Conservation (phyloP, 2,797 vertebrate genomes). For the Pampus argenteus region DNA sequence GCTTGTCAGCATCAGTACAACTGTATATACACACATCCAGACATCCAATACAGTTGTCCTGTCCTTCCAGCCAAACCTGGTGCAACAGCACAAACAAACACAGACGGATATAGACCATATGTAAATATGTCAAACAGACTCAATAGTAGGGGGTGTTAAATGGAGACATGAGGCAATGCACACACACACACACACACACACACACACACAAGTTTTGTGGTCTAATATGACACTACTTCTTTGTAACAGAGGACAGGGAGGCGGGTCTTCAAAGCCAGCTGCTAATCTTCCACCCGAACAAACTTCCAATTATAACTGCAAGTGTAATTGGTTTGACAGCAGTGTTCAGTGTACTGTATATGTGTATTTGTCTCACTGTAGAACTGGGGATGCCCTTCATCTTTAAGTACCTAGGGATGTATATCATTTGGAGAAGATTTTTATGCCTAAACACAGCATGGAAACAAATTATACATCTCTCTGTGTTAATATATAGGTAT, state of each 20-base stretch:
- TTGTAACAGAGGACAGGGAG: slow-evolving; percentile 17
- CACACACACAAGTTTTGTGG: slow-evolving; percentile 18
- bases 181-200: slow-evolving; percentile 32
- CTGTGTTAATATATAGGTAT: slow-evolving; percentile 7
- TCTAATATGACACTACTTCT: slow-evolving; percentile 40
- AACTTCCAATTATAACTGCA: slow-evolving; percentile 58
- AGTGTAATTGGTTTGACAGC: slow-evolving; percentile 42
- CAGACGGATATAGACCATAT: slow-evolving; percentile 29
- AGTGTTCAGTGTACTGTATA: slow-evolving; percentile 1
- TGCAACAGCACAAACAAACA: slow-evolving; percentile 69
- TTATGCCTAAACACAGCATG: slow-evolving; percentile 1
- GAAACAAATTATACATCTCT: not conserved
- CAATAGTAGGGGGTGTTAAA: slow-evolving; percentile 31
- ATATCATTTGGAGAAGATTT: slow-evolving; percentile 9
- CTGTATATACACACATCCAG: slow-evolving; percentile 60
- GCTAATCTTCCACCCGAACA: slow-evolving; percentile 61
- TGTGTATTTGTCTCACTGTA: slow-evolving; percentile 29
- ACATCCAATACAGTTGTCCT: slow-evolving; percentile 65
- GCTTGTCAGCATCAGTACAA: slow-evolving; percentile 70
- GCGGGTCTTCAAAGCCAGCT: slow-evolving; percentile 55
- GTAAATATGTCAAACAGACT: slow-evolving; percentile 48
- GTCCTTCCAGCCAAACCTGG: slow-evolving; percentile 52
- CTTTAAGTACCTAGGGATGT: not conserved
- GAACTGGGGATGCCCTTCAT: not conserved
- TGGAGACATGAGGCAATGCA: slow-evolving; percentile 2